A percentile compares a stretch with the other conserved stretches of the same genome.
Conservation (phyloP, 2,797 vertebrate species). For the Hyperoplus immaculatus region DNA sequence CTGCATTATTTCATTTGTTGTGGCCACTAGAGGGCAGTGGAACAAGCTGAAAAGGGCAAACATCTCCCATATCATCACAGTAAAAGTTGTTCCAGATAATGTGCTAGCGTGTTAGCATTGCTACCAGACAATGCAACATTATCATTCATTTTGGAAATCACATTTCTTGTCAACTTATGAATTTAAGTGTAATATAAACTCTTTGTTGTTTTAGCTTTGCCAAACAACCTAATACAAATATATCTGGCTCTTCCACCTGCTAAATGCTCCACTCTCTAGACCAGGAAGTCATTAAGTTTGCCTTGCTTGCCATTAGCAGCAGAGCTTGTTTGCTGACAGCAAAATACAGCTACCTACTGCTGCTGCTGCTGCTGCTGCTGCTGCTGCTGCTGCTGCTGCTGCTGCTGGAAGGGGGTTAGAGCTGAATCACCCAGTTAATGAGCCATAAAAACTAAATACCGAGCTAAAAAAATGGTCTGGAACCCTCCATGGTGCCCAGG, state of each 20-base stretch:
- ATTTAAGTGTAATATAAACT: neutral
- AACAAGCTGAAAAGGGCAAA: neutral
- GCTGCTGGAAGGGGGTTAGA: neutral
- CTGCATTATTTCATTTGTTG: neutral
- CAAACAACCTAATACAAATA: neutral
- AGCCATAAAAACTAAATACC: slow-evolving; percentile 15
- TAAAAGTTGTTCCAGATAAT: neutral
- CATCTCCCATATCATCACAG: too few relatives aligned
- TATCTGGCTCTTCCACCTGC: neutral
- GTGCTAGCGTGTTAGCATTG: neutral
- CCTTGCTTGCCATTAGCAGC: neutral
- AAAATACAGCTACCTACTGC: slow-evolving; percentile 12
- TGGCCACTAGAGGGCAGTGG: slow-evolving; percentile 9
- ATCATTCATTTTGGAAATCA: neutral
- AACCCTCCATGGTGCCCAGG: neutral
- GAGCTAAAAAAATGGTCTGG: slow-evolving; percentile 8
- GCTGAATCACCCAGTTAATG: slow-evolving; percentile 6
- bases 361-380: neutral
- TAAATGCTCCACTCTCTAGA: neutral
- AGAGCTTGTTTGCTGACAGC: neutral
- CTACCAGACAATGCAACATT: too few relatives aligned
- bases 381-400: neutral
- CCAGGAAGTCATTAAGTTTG: neutral
- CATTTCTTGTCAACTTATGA: neutral
- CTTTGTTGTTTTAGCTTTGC: neutral